These are phyloP conservation scores for Morbakka virulenta DNA, from an alignment of 30 jellyfish, hydroid and myxozoan species.

Conservation along the genomic window DNA sequence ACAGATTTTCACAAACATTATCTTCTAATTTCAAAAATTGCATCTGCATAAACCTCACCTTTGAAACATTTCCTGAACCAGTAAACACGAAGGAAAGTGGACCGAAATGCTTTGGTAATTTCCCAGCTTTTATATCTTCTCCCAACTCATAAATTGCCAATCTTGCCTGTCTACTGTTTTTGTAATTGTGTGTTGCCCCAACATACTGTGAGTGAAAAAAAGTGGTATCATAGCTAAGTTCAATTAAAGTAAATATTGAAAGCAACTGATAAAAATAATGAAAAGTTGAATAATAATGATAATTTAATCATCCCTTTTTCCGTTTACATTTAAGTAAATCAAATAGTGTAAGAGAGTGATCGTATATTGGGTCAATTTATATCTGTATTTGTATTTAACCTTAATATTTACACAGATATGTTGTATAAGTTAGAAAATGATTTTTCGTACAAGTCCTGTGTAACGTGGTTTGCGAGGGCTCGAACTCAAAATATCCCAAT, in stretches of 20 bases:
- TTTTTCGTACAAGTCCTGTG: too few relatives aligned
- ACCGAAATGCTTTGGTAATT: constrained; percentile 95
- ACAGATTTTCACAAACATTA: too few relatives aligned
- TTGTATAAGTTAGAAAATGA: too few relatives aligned
- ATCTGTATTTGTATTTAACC: too few relatives aligned
- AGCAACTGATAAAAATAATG: neutral
- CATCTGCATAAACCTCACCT: constrained; percentile 30
- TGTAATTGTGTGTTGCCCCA: constrained; percentile 97
- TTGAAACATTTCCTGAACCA: constrained; percentile 97
- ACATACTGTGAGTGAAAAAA: constrained; percentile 54
- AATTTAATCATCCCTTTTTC: too few relatives aligned
- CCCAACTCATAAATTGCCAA: constrained; percentile 97
- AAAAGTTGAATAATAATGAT: too few relatives aligned
- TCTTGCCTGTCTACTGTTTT: constrained; percentile 93
- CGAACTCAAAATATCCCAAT: too few relatives aligned
- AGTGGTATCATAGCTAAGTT: neutral
- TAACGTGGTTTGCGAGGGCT: too few relatives aligned
- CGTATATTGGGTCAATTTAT: too few relatives aligned
- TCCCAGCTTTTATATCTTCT: constrained; percentile 97
- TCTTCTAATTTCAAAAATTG: neutral
- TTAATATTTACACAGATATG: too few relatives aligned
- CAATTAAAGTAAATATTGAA: neutral
- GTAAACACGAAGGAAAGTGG: constrained; percentile 93
- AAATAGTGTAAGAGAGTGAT: neutral
- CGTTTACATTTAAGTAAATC: too few relatives aligned